Evolutionary conservation across 2,888 invertebrate genomes (phyloP).

Genomic region (Sphecodes monilicornis): DNA sequence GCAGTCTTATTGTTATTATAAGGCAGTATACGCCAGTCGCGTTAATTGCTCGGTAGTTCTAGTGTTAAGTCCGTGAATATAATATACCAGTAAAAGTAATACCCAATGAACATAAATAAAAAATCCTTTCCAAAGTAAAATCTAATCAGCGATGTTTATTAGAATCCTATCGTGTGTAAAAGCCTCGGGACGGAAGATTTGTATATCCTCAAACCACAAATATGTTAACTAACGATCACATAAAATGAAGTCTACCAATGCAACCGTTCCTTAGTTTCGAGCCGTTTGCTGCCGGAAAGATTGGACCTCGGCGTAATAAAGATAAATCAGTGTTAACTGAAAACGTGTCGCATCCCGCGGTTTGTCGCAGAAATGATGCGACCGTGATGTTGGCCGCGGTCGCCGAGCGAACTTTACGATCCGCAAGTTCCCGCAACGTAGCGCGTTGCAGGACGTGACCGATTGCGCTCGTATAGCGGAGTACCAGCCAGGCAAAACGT

Average conservation of each 20-base stretch:
- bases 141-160: no score
- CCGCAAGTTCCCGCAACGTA: slow-evolving; percentile 45
- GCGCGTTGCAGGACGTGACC: slow-evolving; percentile 52
- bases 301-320: not conserved
- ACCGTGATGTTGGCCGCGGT: not conserved
- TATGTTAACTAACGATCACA: no score
- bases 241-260: no score
- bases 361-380: slow-evolving; percentile 20
- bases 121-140: no score
- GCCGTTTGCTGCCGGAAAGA: not conserved
- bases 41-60: no score
- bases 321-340: slow-evolving; percentile 16
- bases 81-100: no score
- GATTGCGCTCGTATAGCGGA: slow-evolving; percentile 45
- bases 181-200: no score
- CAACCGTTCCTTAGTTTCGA: not conserved
- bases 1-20: no score
- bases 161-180: not conserved
- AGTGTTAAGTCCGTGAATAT: no score
- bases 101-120: no score
- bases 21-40: no score
- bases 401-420: slow-evolving; percentile 32
- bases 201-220: no score
- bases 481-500: slow-evolving; percentile 43
- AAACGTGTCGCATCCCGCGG: not conserved